Percentiles rank a stretch among this genome's conserved stretches.
These are phyloP conservation scores for Paratrypauchen microcephalus DNA, from an alignment of 2,797 vertebrate species.

Conservation along the genomic window DNA sequence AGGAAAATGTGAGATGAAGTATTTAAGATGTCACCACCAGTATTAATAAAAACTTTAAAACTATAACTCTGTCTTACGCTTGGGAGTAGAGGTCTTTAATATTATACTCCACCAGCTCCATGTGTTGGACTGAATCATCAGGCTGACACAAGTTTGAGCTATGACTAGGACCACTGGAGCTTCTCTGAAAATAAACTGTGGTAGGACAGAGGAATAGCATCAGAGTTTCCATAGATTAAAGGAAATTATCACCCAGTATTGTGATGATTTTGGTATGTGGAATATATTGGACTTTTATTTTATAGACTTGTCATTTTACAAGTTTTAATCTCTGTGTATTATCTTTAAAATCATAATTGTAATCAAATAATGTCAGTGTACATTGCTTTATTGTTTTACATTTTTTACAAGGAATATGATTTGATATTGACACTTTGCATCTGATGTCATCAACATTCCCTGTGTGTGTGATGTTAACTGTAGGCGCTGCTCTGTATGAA, in stretches of 20 bases:
- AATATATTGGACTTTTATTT: too few species aligned
- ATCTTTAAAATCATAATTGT: too few species aligned
- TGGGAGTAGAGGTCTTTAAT: background rate
- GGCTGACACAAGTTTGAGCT: background rate
- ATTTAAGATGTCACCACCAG: background rate
- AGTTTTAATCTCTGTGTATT: too few species aligned
- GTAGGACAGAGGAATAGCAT: background rate
- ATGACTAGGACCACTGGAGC: background rate
- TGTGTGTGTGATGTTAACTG: too few species aligned
- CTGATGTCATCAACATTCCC: too few species aligned
- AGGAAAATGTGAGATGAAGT: background rate
- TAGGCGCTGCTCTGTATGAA: too few species aligned
- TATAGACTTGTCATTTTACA: too few species aligned
- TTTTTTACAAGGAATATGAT: too few species aligned
- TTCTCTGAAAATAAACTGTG: slow-evolving; percentile 1
- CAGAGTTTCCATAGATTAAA: background rate
- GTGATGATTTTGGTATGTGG: too few species aligned
- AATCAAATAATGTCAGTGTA: too few species aligned
- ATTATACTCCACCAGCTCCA: background rate
- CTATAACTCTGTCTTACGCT: background rate
- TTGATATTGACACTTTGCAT: too few species aligned
- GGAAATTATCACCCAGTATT: background rate
- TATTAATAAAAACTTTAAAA: background rate
- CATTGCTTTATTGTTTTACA: too few species aligned
- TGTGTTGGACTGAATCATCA: background rate